Conservation (phyloP, 2,888 invertebrate species). For the Ellobium chinense region DNA sequence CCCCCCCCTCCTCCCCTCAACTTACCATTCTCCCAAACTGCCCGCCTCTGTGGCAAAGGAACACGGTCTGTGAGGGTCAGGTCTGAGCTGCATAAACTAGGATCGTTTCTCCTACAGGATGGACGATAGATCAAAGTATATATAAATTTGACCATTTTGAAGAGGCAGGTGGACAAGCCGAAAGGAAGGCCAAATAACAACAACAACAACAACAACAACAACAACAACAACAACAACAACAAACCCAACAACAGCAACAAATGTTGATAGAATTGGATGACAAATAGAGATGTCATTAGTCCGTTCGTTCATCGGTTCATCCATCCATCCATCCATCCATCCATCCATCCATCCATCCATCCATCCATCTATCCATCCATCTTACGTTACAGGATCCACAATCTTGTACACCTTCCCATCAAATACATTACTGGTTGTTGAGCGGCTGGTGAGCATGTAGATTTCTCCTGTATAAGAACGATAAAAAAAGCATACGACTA, state of each 20-base stretch:
- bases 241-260: too few species aligned
- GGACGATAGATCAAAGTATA: too few species aligned
- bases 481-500: neutral
- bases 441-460: constrained; percentile 54
- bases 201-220: too few species aligned
- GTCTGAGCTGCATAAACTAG: neutral
- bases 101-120: constrained; percentile 32
- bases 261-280: too few species aligned
- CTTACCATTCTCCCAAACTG: neutral
- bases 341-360: neutral
- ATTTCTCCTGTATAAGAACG: constrained; percentile 53
- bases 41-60: neutral
- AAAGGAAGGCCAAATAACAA: too few species aligned
- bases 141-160: too few species aligned
- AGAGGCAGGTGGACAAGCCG: too few species aligned
- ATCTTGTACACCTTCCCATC: constrained; percentile 31
- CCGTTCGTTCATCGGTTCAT: neutral
- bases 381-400: too few species aligned
- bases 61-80: neutral
- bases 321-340: neutral
- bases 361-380: neutral
- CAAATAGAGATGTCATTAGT: too few species aligned
- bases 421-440: neutral
- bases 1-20: too few species aligned
- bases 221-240: too few species aligned